Evolutionary conservation across 2,797 vertebrate genomes (phyloP).

Genomic region (Adrianichthys oophorus): DNA sequence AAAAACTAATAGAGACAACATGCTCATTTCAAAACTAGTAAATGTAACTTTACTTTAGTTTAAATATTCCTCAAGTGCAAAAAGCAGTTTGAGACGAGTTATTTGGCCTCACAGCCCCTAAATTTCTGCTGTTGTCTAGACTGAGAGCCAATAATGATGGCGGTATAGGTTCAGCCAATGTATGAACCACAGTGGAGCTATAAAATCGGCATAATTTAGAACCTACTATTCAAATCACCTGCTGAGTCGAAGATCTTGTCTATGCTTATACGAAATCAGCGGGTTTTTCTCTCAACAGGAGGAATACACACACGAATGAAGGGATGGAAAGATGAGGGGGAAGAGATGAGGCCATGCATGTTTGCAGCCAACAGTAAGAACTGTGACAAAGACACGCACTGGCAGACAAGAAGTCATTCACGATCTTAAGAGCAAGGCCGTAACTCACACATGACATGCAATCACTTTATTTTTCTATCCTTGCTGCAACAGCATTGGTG

Average conservation of each 20-base stretch:
- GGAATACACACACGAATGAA: slow-evolving; percentile 47
- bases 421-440: slow-evolving; percentile 32
- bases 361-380: slow-evolving; percentile 23
- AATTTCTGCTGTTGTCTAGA: too few species aligned
- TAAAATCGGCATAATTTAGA: too few species aligned
- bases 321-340: slow-evolving; percentile 27
- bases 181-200: too few species aligned
- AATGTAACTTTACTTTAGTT: too few species aligned
- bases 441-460: slow-evolving; percentile 19
- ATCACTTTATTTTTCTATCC: slow-evolving; percentile 17
- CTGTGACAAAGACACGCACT: slow-evolving; percentile 40
- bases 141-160: too few species aligned
- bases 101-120: too few species aligned
- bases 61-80: too few species aligned
- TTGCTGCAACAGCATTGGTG: slow-evolving; percentile 26
- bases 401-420: slow-evolving; percentile 30
- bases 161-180: too few species aligned
- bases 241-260: slow-evolving; percentile 40
- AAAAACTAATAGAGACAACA: too few species aligned
- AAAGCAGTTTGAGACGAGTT: too few species aligned
- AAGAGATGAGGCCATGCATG: slow-evolving; percentile 52
- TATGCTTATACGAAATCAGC: slow-evolving; percentile 37
- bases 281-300: slow-evolving; percentile 38
- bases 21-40: too few species aligned
- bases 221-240: slow-evolving; percentile 47